These are phyloP conservation scores for Oscheius sp. DNA, from an alignment of 2,888 invertebrate genomes.

Conservation along the genomic window DNA sequence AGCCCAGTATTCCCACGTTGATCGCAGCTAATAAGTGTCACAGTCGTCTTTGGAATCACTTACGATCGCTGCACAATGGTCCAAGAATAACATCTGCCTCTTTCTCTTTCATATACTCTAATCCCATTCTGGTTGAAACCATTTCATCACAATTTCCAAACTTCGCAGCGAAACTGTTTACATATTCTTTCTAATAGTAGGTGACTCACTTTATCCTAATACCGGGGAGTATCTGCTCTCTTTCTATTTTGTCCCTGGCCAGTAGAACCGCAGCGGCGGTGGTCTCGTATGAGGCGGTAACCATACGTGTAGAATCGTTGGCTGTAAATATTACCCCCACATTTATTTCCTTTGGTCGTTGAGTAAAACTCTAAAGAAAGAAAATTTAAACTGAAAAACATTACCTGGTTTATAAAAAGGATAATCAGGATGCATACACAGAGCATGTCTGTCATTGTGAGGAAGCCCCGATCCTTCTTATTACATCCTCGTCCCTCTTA, in stretches of 20 bases:
- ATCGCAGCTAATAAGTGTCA: slow-evolving; percentile 42
- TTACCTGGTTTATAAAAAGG: not conserved
- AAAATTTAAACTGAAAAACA: not conserved
- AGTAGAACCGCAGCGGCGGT: slow-evolving; percentile 50
- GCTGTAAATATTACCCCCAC: slow-evolving; percentile 39
- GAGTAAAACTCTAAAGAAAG: not conserved
- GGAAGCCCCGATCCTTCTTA: not conserved
- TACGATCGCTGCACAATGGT: slow-evolving; percentile 58
- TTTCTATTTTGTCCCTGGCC: slow-evolving; percentile 42
- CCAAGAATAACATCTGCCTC: slow-evolving; percentile 58
- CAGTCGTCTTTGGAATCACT: not conserved
- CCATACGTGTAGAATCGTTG: not conserved
- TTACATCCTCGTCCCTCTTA: not conserved
- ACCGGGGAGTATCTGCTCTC: slow-evolving; percentile 41
- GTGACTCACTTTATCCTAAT: slow-evolving; percentile 46
- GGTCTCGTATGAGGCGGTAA: slow-evolving; percentile 37
- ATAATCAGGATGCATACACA: not conserved
- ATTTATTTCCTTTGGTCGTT: slow-evolving; percentile 22
- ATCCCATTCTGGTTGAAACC: slow-evolving; percentile 45
- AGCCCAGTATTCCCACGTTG: slow-evolving; percentile 42
- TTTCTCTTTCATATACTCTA: slow-evolving; percentile 36
- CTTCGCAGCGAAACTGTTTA: slow-evolving; percentile 33
- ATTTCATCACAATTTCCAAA: slow-evolving; percentile 56
- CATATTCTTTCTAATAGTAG: not conserved
- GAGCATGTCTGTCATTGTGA: not conserved